phyloP scores from a whole-genome alignment of 2,888 invertebrate species.

The Ectropis crepuscularia region DNA sequence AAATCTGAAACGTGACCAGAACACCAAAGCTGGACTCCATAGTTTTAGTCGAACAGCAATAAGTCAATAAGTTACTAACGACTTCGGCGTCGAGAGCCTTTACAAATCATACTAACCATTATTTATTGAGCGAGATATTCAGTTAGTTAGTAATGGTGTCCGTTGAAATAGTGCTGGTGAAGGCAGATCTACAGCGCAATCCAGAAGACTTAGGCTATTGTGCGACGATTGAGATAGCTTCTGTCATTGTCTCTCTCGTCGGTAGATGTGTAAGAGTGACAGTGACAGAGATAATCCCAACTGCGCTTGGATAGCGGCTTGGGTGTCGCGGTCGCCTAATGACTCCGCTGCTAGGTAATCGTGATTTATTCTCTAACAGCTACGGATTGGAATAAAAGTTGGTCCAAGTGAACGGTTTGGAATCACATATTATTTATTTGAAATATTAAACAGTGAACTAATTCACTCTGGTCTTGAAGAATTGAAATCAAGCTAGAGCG shows the following conservation, averaged over 20 bases:
- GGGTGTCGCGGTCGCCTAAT: constrained; percentile 68
- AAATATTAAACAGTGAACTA: background rate
- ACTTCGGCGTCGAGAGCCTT: constrained; percentile 23
- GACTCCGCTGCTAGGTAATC: constrained; percentile 69
- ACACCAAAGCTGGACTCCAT: background rate
- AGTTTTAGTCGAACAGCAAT: constrained; percentile 11
- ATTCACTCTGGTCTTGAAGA: background rate
- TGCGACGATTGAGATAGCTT: background rate
- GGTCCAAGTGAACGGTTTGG: constrained; percentile 39
- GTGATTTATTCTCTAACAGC: constrained; percentile 75
- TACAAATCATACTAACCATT: constrained; percentile 34
- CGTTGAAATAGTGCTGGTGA: constrained; percentile 32
- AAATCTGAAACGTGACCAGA: background rate
- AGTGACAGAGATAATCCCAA: background rate
- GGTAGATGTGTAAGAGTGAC: background rate
- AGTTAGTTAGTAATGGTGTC: constrained; percentile 26
- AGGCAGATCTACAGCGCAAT: constrained; percentile 60
- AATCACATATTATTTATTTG: no score
- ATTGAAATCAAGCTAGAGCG: no score
- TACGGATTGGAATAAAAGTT: constrained; percentile 46
- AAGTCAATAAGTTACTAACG: constrained; percentile 33
- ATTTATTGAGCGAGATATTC: constrained; percentile 33
- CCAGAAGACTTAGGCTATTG: constrained; percentile 55
- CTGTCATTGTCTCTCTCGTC: background rate
- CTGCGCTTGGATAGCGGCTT: background rate